These are phyloP conservation scores for Aptenodytes patagonicus DNA, from an alignment of 2,113 vertebrate species.

Conservation along the genomic window DNA sequence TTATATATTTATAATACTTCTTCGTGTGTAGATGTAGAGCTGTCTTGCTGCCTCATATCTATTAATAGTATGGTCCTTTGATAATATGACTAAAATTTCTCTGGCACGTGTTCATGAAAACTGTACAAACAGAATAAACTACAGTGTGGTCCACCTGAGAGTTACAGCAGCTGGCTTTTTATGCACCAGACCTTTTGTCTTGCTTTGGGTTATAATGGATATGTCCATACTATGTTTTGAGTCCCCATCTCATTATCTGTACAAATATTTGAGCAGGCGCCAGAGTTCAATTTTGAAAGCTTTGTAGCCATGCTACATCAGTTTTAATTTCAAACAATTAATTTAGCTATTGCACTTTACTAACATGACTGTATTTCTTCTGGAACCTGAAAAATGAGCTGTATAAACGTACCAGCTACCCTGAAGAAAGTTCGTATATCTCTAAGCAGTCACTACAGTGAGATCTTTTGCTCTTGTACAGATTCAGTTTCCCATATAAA, in stretches of 20 bases:
- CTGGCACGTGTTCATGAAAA: background rate
- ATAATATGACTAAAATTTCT: background rate
- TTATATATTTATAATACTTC: background rate
- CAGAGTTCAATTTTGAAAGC: background rate
- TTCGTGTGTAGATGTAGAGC: background rate
- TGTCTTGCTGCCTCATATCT: background rate
- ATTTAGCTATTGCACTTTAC: background rate
- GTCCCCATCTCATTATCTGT: background rate
- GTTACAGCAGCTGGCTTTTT: background rate
- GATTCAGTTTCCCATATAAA: background rate
- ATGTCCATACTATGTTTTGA: background rate
- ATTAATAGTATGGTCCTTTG: background rate
- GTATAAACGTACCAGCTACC: background rate
- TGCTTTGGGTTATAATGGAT: background rate
- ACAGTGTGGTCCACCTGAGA: background rate
- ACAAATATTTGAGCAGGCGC: background rate
- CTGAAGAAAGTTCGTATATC: background rate
- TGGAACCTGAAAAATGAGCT: background rate
- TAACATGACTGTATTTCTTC: background rate
- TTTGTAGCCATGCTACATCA: background rate
- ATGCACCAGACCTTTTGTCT: background rate
- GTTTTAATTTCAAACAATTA: background rate
- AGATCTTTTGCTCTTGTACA: background rate
- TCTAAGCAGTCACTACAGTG: background rate
- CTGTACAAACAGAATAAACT: background rate